phyloP scores from a whole-genome alignment of 2,113 vertebrate genomes.

The Solenodon paradoxus region DNA sequence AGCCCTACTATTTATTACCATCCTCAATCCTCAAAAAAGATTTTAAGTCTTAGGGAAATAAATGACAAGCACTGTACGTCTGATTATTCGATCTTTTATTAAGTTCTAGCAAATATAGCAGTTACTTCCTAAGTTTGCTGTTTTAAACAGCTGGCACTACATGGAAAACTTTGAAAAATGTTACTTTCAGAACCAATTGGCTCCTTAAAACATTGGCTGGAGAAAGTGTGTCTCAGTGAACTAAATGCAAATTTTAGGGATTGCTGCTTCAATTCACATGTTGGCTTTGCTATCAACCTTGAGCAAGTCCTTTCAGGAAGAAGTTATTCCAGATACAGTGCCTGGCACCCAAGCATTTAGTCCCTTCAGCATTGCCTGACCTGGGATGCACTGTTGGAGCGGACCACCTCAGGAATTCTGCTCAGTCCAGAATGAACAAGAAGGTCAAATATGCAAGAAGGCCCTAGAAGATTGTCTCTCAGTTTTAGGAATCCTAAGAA shows the following conservation, averaged over 20 bases:
- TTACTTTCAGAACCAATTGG: conserved; percentile 58
- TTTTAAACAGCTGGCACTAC: conserved; percentile 61
- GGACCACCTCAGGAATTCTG: neutral
- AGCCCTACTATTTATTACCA: conserved; percentile 10
- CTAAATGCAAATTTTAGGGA: conserved; percentile 15
- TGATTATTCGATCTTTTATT: conserved; percentile 9
- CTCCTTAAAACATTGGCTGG: conserved; percentile 39
- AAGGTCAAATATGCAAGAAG: neutral
- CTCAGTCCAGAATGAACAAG: neutral
- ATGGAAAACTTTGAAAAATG: conserved; percentile 74
- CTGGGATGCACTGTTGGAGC: neutral
- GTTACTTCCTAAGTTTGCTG: conserved; percentile 58
- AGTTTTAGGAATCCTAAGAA: neutral
- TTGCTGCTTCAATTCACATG: conserved; percentile 30
- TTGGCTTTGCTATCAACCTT: neutral
- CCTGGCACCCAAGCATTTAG: neutral
- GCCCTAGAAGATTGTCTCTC: neutral
- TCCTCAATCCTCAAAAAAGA: neutral
- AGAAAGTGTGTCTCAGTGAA: conserved; percentile 31
- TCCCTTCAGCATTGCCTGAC: neutral
- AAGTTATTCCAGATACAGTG: neutral
- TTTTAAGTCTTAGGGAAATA: neutral
- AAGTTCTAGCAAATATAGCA: conserved; percentile 2
- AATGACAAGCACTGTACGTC: conserved; percentile 13
- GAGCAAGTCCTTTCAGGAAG: neutral